Evolutionary conservation across 2,797 vertebrate genomes (phyloP).

Genomic region (Takifugu ocellatus): DNA sequence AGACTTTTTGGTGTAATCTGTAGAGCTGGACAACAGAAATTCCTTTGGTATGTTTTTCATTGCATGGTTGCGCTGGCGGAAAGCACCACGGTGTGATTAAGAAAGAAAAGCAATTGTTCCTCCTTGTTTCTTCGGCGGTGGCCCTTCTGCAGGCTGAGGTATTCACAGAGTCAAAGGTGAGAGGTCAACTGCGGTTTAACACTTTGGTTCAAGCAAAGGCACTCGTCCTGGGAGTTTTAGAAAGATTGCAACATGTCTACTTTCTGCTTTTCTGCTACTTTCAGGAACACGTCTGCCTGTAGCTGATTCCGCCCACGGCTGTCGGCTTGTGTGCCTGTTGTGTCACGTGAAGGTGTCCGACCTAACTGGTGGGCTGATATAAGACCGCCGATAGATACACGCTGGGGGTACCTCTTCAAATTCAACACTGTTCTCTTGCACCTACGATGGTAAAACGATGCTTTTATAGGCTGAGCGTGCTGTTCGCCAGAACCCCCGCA

Average conservation of each 20-base stretch:
- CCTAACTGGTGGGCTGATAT: constrained; percentile 35
- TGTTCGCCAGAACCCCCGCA: constrained; percentile 15
- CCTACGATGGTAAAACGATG: neutral
- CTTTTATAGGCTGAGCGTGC: neutral
- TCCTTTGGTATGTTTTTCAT: constrained; percentile 98
- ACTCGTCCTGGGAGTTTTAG: constrained; percentile 98
- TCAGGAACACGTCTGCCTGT: constrained; percentile 72
- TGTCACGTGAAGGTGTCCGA: constrained; percentile 59
- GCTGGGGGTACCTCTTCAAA: constrained; percentile 13
- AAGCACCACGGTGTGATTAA: constrained; percentile 93
- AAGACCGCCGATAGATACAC: constrained; percentile 49
- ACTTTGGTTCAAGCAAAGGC: constrained; percentile 99
- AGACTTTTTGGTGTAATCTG: constrained; percentile 97
- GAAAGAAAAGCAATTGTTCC: constrained; percentile 71
- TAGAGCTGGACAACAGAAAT: constrained; percentile 84
- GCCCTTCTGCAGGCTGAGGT: constrained; percentile 99
- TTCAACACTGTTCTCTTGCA: too few relatives aligned
- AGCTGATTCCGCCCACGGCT: constrained; percentile 63
- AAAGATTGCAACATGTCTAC: constrained; percentile 88
- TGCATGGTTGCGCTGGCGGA: constrained; percentile 95
- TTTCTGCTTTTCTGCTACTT: constrained; percentile 53
- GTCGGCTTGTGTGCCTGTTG: constrained; percentile 58
- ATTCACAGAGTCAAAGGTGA: constrained; percentile 96
- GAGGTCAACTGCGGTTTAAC: constrained; percentile 99
- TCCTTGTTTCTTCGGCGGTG: constrained; percentile 90